phyloP scores from a whole-genome alignment of 2,888 invertebrate species.

The Volucella zonaria region DNA sequence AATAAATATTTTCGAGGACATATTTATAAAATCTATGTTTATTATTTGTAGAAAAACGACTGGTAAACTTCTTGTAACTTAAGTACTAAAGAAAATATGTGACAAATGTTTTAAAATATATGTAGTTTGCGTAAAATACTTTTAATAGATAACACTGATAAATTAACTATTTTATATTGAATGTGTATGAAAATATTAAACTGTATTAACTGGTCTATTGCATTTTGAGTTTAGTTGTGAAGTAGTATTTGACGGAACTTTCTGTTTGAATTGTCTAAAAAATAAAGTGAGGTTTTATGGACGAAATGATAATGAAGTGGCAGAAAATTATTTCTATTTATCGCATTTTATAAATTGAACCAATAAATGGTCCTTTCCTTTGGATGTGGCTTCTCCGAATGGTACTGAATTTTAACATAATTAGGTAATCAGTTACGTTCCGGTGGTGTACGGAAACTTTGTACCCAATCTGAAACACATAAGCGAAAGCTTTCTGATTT shows the following conservation, averaged over 20 bases:
- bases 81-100: slow-evolving; percentile 55
- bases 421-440: slow-evolving; percentile 80
- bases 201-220: slow-evolving; percentile 70
- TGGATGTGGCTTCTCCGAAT: slow-evolving; percentile 68
- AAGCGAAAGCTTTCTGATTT: slow-evolving; percentile 81
- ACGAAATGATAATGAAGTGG: slow-evolving; percentile 56
- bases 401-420: slow-evolving; percentile 79
- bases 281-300: slow-evolving; percentile 61
- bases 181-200: slow-evolving; percentile 53
- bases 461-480: slow-evolving; percentile 80
- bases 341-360: slow-evolving; percentile 72
- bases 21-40: slow-evolving; percentile 52
- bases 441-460: slow-evolving; percentile 80
- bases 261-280: slow-evolving; percentile 66
- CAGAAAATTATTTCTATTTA: slow-evolving; percentile 59
- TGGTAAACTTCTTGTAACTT: slow-evolving; percentile 56
- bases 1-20: neutral
- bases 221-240: slow-evolving; percentile 45
- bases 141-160: slow-evolving; percentile 70
- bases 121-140: slow-evolving; percentile 59
- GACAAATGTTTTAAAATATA: slow-evolving; percentile 31
- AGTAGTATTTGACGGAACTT: slow-evolving; percentile 69
- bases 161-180: slow-evolving; percentile 61
- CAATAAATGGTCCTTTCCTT: slow-evolving; percentile 52
- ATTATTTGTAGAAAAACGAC: slow-evolving; percentile 63